Evolutionary conservation across 2,113 vertebrate species (phyloP), one percentile per base, ranked within the genome.

Genomic region (Lutjanus erythropterus): DNA sequence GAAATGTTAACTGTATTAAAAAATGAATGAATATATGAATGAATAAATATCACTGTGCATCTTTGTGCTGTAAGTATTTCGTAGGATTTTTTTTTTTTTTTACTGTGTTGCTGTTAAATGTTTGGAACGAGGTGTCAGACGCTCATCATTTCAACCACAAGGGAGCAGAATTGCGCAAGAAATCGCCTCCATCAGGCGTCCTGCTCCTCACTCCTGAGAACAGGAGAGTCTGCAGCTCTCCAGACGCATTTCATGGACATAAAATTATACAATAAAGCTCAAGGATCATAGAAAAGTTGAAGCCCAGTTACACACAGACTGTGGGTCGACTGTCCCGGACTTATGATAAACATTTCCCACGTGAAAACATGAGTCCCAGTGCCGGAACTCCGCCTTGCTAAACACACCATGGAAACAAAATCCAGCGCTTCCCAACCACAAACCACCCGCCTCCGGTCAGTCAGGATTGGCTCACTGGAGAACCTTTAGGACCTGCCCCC

Each of bases 381-480:
- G 44, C 50, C 37, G 61, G n/a, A 74, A 72, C 84, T 27, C 84
- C 80, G 72, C 86, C 80, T 87, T 23, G 8, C 49, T 60, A 33
- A 64, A 83, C 58, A 56, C 65, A 41, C 61, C 59, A 74, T 58
- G 61, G 80, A 83, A 75, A 82, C 42, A 0, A 75, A 88, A 83
- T 1, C 55, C 41, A 81, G 74, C 69, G 75, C 23, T 70, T 68
- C 78, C 70, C 58, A 44, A 23, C 29, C 75, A 4, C 39, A 29
- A 31, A 86, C 72, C 81, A 58, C 86, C 93, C 94, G 90, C 92
- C 95, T 33, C 71, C 53, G 8, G 8, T 1, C 21, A 2, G 3
- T 73, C 58, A n/a, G 64, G 15, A 94, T 94, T 94, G 93, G 92
- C 44, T 66, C n/a, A 33, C 7, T 5, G 5, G 16, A 11, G 37